A percentile compares a stretch with the other conserved stretches of the same genome.
Conservation (phyloP, 2,113 vertebrate genomes). For the Aplodontia rufa region DNA sequence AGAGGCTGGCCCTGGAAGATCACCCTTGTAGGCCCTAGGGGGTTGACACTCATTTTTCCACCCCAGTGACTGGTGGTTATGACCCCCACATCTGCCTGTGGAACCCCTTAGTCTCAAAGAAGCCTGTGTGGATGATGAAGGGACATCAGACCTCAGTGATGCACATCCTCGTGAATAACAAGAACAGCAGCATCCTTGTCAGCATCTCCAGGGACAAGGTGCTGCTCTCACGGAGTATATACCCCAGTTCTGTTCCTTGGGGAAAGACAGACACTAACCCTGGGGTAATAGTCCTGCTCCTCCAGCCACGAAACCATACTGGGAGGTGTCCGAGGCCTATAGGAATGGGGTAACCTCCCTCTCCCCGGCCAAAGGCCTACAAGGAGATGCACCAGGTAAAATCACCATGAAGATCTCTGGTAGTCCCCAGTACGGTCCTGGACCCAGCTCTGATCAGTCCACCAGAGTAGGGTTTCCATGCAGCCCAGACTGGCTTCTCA, state of each 20-base stretch:
- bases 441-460: neutral
- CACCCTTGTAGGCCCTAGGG: neutral
- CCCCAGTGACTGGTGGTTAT: constrained; percentile 64
- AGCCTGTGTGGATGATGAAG: constrained; percentile 67
- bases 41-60: neutral
- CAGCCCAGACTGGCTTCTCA: neutral
- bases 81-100: constrained; percentile 67
- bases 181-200: constrained; percentile 49
- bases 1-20: neutral
- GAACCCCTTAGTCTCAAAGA: constrained; percentile 61
- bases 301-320: neutral
- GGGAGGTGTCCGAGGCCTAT: neutral
- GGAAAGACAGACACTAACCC: neutral
- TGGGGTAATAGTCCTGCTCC: neutral
- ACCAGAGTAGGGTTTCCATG: neutral
- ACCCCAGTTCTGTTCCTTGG: neutral
- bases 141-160: constrained; percentile 72
- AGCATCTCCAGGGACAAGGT: constrained; percentile 77
- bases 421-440: neutral
- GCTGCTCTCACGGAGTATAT: neutral
- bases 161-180: constrained; percentile 39
- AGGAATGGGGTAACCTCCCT: neutral
- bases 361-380: neutral
- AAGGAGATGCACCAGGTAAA: neutral
- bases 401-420: neutral